Percentiles rank a stretch among this genome's conserved stretches.
Evolutionary conservation across 2,113 vertebrate species (phyloP).

Genomic region (Eulemur rufifrons): DNA sequence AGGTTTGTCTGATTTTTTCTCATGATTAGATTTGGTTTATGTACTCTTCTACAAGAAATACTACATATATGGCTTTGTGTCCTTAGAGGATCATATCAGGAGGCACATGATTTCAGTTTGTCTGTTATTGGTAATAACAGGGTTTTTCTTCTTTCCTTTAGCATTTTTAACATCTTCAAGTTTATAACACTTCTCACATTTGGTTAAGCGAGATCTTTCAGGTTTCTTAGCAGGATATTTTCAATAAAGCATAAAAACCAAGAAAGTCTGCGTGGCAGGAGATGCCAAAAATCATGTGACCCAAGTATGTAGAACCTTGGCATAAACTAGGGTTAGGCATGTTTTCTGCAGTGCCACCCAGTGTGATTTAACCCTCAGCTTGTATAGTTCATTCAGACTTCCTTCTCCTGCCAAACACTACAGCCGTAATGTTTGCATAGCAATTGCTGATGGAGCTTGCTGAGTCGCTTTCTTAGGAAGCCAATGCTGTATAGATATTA

Average conservation of each 20-base stretch:
- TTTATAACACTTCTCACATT: neutral
- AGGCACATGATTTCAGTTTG: neutral
- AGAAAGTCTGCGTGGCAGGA: neutral
- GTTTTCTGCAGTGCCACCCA: neutral
- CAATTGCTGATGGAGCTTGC: neutral
- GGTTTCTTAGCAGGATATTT: neutral
- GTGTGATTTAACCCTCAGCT: neutral
- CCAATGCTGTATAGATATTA: neutral
- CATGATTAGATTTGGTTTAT: neutral
- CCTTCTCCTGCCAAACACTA: neutral
- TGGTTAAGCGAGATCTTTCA: neutral
- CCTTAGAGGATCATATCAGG: neutral
- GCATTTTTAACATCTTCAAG: no score
- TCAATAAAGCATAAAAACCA: neutral
- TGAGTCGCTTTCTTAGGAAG: neutral
- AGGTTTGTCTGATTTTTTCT: neutral
- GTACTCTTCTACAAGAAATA: conserved; percentile 8
- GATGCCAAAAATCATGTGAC: neutral
- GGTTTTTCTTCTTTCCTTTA: no score
- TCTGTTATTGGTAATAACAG: neutral
- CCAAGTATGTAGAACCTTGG: neutral
- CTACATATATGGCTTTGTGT: neutral
- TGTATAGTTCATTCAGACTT: neutral
- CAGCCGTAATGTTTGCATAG: neutral
- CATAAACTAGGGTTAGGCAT: neutral